These are phyloP conservation scores for Oikopleura albicans DNA, from an alignment of 23 tunicate species.

Conservation along the genomic window DNA sequence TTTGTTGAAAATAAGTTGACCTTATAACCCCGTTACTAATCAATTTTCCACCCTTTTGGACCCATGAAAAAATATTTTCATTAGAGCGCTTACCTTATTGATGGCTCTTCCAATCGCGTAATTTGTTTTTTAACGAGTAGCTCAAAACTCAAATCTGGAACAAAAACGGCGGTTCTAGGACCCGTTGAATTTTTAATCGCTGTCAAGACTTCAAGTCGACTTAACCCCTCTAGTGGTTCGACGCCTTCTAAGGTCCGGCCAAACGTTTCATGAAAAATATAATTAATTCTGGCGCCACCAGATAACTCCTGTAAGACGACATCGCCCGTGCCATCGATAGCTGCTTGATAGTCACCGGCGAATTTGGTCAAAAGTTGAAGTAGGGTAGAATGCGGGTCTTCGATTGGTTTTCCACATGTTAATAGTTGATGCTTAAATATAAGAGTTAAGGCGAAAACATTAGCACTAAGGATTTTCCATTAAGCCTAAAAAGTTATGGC, in stretches of 20 bases:
- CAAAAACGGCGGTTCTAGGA: constrained; percentile 79
- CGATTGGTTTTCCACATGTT: constrained; percentile 51
- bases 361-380: constrained; percentile 56
- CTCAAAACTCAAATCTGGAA: constrained; percentile 71
- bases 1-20: too few species aligned
- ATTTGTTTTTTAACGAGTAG: constrained; percentile 67
- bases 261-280: constrained; percentile 75
- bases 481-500: too few species aligned
- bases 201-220: constrained; percentile 62
- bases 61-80: too few species aligned
- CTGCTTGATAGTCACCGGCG: constrained; percentile 54
- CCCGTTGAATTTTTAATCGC: constrained; percentile 89
- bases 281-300: constrained; percentile 82
- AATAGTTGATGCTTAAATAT: constrained; percentile 34
- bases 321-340: constrained; percentile 57
- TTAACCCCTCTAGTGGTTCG: constrained; percentile 60
- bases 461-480: too few species aligned
- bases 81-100: constrained; percentile 21
- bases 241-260: constrained; percentile 54
- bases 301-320: constrained; percentile 19
- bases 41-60: too few species aligned
- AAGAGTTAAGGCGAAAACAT: too few species aligned
- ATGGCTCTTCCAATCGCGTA: constrained; percentile 81
- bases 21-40: too few species aligned
- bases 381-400: constrained; percentile 38